Conservation (phyloP, 2,888 invertebrate genomes). For the Himalopsyche anomala region DNA sequence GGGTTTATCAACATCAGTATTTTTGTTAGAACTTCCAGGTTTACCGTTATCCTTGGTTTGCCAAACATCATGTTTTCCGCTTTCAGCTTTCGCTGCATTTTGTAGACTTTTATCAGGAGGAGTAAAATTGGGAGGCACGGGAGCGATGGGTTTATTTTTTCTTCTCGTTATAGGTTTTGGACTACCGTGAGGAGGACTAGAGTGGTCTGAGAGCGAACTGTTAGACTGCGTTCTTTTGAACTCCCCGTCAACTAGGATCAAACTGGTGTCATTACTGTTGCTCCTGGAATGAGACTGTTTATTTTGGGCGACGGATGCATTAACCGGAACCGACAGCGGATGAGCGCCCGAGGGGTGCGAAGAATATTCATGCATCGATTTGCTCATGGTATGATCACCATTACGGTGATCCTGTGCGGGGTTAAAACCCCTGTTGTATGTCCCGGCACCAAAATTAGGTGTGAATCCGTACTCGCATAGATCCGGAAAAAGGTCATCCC, state of each 20-base stretch:
- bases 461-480: conserved; percentile 74
- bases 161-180: conserved; percentile 84
- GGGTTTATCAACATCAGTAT: conserved; percentile 72
- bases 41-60: conserved; percentile 69
- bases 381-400: conserved; percentile 74
- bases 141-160: conserved; percentile 86
- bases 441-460: conserved; percentile 72
- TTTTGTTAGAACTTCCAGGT: conserved; percentile 68
- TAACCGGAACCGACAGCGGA: conserved; percentile 21
- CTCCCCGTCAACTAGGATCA: conserved; percentile 74
- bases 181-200: conserved; percentile 84
- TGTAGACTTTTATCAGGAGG: conserved; percentile 74
- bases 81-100: conserved; percentile 67
- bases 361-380: conserved; percentile 73
- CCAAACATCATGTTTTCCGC: conserved; percentile 68
- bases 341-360: conserved; percentile 57
- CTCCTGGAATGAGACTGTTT: conserved; percentile 74
- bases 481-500: conserved; percentile 77
- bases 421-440: conserved; percentile 72
- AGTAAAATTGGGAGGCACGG: conserved; percentile 81
- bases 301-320: conserved; percentile 52
- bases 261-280: conserved; percentile 79
- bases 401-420: conserved; percentile 72
- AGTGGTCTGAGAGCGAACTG: conserved; percentile 82
- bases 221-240: conserved; percentile 81